phyloP scores from a whole-genome alignment of 2,888 invertebrate genomes.

The Lepidochitona cinerea region DNA sequence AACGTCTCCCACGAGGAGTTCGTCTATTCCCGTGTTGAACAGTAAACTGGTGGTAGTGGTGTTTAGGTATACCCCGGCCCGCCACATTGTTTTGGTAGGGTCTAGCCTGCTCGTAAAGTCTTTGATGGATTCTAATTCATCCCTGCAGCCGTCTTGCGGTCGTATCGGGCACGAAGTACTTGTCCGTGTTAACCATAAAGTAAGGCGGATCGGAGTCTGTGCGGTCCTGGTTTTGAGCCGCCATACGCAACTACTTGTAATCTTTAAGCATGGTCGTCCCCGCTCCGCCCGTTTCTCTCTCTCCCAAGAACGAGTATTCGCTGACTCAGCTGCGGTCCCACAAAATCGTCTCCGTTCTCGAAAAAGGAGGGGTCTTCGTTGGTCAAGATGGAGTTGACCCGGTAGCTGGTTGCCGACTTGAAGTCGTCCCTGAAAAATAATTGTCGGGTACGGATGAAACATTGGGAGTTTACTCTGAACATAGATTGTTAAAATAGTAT shows the following conservation, averaged over 20 bases:
- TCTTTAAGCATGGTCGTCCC: not conserved
- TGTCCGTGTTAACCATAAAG: not conserved
- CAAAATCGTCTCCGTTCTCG: not conserved
- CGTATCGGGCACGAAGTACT: not conserved
- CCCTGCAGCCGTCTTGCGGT: not conserved
- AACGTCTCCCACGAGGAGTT: not conserved
- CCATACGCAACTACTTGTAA: not conserved
- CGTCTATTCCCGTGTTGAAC: not conserved
- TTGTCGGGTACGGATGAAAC: too few species aligned
- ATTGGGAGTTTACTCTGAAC: too few species aligned
- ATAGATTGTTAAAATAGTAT: too few species aligned
- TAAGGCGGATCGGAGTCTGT: not conserved
- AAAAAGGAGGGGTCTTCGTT: not conserved
- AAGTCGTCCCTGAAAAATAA: not conserved
- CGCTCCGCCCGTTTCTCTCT: too few species aligned
- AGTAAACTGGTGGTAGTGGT: not conserved
- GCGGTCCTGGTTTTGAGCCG: not conserved
- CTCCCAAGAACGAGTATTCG: not conserved
- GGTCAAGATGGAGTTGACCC: not conserved
- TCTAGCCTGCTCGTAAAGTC: not conserved
- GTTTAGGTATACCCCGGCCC: not conserved
- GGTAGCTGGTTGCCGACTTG: not conserved
- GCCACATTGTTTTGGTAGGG: not conserved
- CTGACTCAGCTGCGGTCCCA: not conserved
- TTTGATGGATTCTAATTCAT: not conserved